Evolutionary conservation across 2,113 vertebrate genomes (phyloP).

Genomic region (Macrotis lagotis): DNA sequence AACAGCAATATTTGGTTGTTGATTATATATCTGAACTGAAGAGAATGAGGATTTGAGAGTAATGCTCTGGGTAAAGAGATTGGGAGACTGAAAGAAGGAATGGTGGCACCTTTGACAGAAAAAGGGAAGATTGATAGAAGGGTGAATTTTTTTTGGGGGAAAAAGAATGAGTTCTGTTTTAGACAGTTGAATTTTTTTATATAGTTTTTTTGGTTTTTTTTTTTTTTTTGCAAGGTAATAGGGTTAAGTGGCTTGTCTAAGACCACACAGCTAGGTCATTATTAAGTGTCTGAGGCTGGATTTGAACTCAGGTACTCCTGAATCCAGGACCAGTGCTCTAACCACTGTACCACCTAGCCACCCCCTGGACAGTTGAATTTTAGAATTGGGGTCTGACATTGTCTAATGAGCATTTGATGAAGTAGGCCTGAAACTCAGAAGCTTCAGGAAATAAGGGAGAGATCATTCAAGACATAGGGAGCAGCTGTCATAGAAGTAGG

Average conservation of each 20-base stretch:
- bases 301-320: too few species aligned
- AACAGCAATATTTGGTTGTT: neutral
- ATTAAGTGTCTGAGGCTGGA: too few species aligned
- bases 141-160: neutral
- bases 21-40: neutral
- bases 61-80: neutral
- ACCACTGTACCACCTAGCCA: too few species aligned
- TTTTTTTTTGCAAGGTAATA: too few species aligned
- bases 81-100: neutral
- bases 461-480: neutral
- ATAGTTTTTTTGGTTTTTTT: too few species aligned
- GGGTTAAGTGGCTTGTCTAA: too few species aligned
- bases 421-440: neutral
- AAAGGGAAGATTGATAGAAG: neutral
- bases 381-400: too few species aligned
- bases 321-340: too few species aligned
- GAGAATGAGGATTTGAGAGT: neutral
- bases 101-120: neutral
- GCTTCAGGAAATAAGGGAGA: neutral
- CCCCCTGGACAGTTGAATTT: too few species aligned
- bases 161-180: neutral
- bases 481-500: too few species aligned
- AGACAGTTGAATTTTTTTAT: too few species aligned
- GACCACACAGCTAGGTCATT: too few species aligned
- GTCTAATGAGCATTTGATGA: neutral